Conservation (phyloP, 2,888 invertebrate genomes). For the Anoncus sp. region DNA sequence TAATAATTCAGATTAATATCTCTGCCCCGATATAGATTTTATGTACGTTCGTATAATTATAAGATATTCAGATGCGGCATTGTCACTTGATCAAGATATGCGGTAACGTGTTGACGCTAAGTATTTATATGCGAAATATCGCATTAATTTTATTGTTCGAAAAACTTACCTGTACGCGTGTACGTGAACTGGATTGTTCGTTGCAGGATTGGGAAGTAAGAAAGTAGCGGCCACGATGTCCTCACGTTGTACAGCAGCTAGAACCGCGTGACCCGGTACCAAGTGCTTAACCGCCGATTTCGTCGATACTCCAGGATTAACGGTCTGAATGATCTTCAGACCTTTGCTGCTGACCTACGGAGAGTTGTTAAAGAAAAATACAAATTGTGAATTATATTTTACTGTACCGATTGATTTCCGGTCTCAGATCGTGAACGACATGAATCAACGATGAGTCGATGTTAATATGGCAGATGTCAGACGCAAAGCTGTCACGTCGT, state of each 20-base stretch:
- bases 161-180: slow-evolving; percentile 89
- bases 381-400: slow-evolving; percentile 34
- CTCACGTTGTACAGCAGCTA: slow-evolving; percentile 94
- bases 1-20: slow-evolving; percentile 19
- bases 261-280: slow-evolving; percentile 96
- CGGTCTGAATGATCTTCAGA: slow-evolving; percentile 95
- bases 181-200: slow-evolving; percentile 97
- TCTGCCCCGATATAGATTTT: neutral
- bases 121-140: neutral
- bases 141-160: neutral
- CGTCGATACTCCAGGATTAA: slow-evolving; percentile 82
- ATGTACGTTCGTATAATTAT: slow-evolving; percentile 1
- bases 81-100: neutral
- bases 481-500: neutral
- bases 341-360: slow-evolving; percentile 94
- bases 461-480: no score
- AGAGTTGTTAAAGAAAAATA: slow-evolving; percentile 3
- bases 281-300: slow-evolving; percentile 93
- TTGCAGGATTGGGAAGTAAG: slow-evolving; percentile 96
- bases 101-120: neutral
- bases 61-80: neutral
- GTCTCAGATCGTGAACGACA: neutral
- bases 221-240: slow-evolving; percentile 98
- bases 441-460: no score
- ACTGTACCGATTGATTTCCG: neutral